Evolutionary conservation across 2,888 invertebrate genomes (phyloP).

Genomic region (Zhuqinia jingwanae): DNA sequence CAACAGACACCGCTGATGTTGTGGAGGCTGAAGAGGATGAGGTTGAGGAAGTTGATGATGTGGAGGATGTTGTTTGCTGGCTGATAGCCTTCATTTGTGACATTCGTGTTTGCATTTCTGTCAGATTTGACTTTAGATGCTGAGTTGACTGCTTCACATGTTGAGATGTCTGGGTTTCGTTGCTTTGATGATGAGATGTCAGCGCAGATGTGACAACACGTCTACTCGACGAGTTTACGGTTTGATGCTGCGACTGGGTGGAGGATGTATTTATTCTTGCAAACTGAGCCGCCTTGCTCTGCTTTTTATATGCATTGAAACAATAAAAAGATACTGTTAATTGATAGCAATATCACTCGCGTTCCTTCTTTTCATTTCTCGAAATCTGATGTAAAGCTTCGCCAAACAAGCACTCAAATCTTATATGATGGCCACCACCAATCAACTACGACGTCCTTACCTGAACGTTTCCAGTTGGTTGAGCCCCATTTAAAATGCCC

Average conservation of each 20-base stretch:
- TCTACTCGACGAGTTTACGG: constrained; percentile 77
- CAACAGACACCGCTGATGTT: constrained; percentile 60
- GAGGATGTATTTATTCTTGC: constrained; percentile 77
- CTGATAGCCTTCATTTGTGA: constrained; percentile 91
- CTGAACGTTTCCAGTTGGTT: constrained; percentile 79
- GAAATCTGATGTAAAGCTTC: too few relatives aligned
- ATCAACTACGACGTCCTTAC: constrained; percentile 67
- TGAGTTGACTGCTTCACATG: constrained; percentile 75
- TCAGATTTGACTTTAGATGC: constrained; percentile 86
- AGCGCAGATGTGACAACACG: constrained; percentile 70
- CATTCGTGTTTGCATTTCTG: constrained; percentile 91
- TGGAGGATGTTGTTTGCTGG: constrained; percentile 74
- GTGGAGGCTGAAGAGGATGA: constrained; percentile 68
- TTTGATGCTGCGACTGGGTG: constrained; percentile 76
- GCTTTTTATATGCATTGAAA: constrained; percentile 32
- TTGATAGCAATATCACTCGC: not conserved
- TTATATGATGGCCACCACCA: not conserved
- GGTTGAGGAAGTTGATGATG: constrained; percentile 74
- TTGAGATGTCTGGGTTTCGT: constrained; percentile 69
- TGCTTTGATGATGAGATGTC: constrained; percentile 73
- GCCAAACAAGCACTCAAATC: too few relatives aligned
- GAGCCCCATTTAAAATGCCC: constrained; percentile 78
- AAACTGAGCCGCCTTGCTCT: constrained; percentile 78
- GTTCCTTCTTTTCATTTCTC: not conserved
- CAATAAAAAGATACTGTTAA: constrained; percentile 18